Conservation (phyloP, 2,888 invertebrate species). For the Ormyrus thymus region DNA sequence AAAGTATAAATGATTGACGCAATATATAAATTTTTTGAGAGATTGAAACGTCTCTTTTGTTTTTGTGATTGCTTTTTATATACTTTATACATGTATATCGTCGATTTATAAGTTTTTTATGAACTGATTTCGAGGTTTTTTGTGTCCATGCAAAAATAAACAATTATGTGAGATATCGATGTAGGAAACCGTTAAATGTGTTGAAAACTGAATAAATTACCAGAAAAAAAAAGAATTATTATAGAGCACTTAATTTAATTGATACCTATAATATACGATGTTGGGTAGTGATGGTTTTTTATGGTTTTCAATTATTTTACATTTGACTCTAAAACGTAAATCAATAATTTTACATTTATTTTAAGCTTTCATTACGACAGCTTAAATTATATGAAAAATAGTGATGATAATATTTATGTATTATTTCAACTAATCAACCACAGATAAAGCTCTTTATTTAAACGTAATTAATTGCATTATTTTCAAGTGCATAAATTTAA, state of each 20-base stretch:
- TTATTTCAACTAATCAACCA: no score
- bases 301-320: background rate
- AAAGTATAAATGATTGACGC: slow-evolving; percentile 17
- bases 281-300: background rate
- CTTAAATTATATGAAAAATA: no score
- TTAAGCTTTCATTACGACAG: background rate
- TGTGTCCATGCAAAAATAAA: slow-evolving; percentile 24
- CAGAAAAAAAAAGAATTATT: slow-evolving; percentile 43
- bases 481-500: no score
- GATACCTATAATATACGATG: slow-evolving; percentile 13
- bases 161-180: slow-evolving; percentile 35
- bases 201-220: slow-evolving; percentile 52
- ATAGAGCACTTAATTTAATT: slow-evolving; percentile 12
- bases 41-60: background rate
- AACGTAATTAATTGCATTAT: no score
- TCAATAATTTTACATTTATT: no score
- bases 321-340: no score
- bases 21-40: slow-evolving; percentile 16
- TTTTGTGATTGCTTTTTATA: slow-evolving; percentile 30
- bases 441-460: no score
- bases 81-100: slow-evolving; percentile 26
- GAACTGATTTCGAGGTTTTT: slow-evolving; percentile 27
- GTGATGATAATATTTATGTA: no score
- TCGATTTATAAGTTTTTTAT: slow-evolving; percentile 23
- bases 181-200: slow-evolving; percentile 54